Percentiles rank a stretch among this genome's conserved stretches.
Conservation (phyloP, 2,888 invertebrate species). For the Mythimna impura region DNA sequence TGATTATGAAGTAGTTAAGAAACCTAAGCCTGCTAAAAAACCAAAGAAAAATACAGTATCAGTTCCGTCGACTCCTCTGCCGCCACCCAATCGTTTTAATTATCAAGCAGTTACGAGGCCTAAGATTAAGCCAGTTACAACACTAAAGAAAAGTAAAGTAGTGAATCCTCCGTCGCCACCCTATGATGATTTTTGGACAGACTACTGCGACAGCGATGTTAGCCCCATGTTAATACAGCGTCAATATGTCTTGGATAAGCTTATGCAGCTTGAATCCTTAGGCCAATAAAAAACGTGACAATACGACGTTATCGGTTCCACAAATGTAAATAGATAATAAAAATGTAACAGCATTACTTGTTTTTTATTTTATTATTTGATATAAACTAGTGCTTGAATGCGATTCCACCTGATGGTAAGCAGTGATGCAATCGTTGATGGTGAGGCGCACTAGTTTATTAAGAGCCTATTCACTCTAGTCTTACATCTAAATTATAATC, state of each 20-base stretch:
- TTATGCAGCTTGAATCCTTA: not conserved
- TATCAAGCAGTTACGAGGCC: constrained; percentile 31
- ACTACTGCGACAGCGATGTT: not conserved
- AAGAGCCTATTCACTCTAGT: too few species aligned
- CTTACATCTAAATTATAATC: too few species aligned
- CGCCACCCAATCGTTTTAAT: constrained; percentile 60
- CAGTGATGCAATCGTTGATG: too few species aligned
- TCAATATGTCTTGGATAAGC: not conserved
- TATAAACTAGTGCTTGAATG: too few species aligned
- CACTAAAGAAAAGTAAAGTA: too few species aligned
- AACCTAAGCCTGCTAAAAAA: not conserved
- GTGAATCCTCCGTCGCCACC: constrained; percentile 44
- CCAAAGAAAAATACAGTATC: not conserved
- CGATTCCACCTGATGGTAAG: too few species aligned
- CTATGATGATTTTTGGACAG: not conserved
- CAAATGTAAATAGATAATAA: constrained; percentile 1
- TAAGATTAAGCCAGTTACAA: too few species aligned
- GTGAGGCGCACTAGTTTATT: too few species aligned
- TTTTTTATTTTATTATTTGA: not conserved
- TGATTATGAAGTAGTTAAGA: constrained; percentile 56
- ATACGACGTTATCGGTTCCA: not conserved
- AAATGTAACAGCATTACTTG: not conserved
- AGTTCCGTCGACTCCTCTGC: constrained; percentile 14
- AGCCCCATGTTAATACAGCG: not conserved
- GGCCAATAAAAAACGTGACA: not conserved